phyloP scores from a whole-genome alignment of 2,888 invertebrate genomes.

The Diarsia mendica region DNA sequence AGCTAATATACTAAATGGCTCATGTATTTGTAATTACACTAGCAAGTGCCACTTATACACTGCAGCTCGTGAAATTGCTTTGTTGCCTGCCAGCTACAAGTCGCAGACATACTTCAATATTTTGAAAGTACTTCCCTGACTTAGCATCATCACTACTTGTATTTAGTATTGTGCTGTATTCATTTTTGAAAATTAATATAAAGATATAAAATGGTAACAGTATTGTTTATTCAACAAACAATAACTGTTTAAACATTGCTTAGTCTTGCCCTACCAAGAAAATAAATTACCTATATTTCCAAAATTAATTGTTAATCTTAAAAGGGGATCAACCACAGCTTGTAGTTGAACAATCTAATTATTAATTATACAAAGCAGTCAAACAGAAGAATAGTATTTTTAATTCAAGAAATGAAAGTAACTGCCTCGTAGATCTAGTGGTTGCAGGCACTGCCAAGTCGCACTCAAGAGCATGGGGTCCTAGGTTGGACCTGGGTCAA shows the following conservation, averaged over 20 bases:
- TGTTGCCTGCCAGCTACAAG: background rate
- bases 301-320: background rate
- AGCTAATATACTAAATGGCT: background rate
- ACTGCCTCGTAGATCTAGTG: too few species aligned
- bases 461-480: too few species aligned
- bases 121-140: background rate
- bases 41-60: background rate
- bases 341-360: background rate
- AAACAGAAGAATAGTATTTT: background rate
- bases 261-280: background rate
- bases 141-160: background rate
- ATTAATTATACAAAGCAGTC: background rate
- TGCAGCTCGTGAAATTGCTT: background rate
- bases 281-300: background rate
- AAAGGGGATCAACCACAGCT: background rate
- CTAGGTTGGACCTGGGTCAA: too few species aligned
- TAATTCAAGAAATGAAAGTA: background rate
- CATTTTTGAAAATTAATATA: background rate
- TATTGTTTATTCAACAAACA: background rate
- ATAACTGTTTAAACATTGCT: background rate
- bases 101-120: background rate
- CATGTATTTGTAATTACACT: constrained; percentile 2
- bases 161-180: background rate
- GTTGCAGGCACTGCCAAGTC: too few species aligned
- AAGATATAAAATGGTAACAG: background rate